Base-by-base conservation (phyloP, 2,888 invertebrate species). In the Apantesis nais region DNA sequence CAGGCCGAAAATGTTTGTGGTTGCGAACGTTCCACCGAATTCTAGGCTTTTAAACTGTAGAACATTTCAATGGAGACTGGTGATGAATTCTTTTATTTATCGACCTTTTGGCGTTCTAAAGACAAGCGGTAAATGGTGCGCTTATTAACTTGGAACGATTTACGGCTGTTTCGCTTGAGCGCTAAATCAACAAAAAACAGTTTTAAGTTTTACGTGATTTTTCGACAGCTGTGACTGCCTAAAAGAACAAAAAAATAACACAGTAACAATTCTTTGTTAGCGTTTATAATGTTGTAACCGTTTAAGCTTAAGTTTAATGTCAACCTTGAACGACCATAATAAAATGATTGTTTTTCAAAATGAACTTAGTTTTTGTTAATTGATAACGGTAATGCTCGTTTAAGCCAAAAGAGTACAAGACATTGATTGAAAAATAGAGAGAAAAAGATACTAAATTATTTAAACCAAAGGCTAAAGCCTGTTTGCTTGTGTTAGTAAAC, bases 1-100 rank as follows among this genome's bases (percentile, higher is more conserved):
- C 74, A 71, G 62, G 55, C 71, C 68, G 34, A 78, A 80, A 72
- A 41, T 70, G 60, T 77, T 76, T 74, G 78, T 48, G 82, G 80
- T 76, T 60, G 71, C 73, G 75, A 61, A 68, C 62, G 62, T 65
- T 74, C 67, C 65, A 69, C 73, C 64, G 62, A 81, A 76, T 70
- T 71, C 68, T 72, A 74, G 63, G 29, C 65, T 69, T 74, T 70
- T 67, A 63, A 60, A 68, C 55, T 67, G 66, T 61, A 70, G 63
- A 48, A 69, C 63, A 76, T 68, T 77, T 75, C 63, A 70, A 65
- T 78, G 60, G 61, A 19, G 29, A 29, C 61, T 29, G 12, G 39
- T n/a, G 37, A 64, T 67, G 65, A 66, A 62, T 29, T 25, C 29
- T 8, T 62, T 34, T 41, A 66, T 66, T 66, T 70, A 60, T 61